A percentile compares a stretch with the other conserved stretches of the same genome.
These are phyloP conservation scores for Lasioglossum baleicum DNA, from an alignment of 1,140 invertebrate species.

Conservation along the genomic window DNA sequence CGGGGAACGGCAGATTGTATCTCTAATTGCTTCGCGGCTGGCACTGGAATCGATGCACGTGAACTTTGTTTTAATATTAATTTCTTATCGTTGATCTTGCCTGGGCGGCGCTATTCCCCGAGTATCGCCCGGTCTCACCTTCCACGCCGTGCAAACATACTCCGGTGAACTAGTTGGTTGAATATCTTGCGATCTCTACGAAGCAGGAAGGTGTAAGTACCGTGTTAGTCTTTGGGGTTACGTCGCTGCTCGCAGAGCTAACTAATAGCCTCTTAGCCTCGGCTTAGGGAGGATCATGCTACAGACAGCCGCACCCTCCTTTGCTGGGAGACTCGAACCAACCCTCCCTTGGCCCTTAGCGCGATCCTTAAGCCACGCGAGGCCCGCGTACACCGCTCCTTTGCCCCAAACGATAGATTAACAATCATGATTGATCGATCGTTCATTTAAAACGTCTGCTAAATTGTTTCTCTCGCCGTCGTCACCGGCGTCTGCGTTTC, in stretches of 20 bases:
- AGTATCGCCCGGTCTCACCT: constrained; percentile 46
- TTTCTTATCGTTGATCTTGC: constrained; percentile 58
- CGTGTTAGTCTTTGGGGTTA: constrained; percentile 72
- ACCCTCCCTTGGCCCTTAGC: constrained; percentile 49
- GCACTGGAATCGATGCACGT: constrained; percentile 23
- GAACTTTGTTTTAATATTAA: constrained; percentile 60
- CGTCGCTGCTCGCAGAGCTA: constrained; percentile 70
- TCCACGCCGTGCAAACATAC: constrained; percentile 54
- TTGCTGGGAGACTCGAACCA: constrained; percentile 53
- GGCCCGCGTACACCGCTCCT: constrained; percentile 59
- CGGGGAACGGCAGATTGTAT: constrained; percentile 16
- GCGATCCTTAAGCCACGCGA: constrained; percentile 56
- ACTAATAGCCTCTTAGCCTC: constrained; percentile 76
- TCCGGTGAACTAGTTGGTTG: constrained; percentile 50
- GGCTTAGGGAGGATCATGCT: constrained; percentile 72
- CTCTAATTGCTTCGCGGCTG: constrained; percentile 35
- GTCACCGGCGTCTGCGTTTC: too few species aligned
- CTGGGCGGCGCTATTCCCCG: constrained; percentile 33
- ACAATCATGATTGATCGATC: constrained; percentile 41
- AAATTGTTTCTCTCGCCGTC: not conserved
- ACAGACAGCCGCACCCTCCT: constrained; percentile 62
- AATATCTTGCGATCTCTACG: constrained; percentile 61
- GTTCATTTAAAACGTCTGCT: not conserved
- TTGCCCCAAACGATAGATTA: constrained; percentile 40
- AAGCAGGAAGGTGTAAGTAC: constrained; percentile 67